Evolutionary conservation across 2,888 invertebrate genomes (phyloP).

Genomic region (Alviniconcha strummeri): DNA sequence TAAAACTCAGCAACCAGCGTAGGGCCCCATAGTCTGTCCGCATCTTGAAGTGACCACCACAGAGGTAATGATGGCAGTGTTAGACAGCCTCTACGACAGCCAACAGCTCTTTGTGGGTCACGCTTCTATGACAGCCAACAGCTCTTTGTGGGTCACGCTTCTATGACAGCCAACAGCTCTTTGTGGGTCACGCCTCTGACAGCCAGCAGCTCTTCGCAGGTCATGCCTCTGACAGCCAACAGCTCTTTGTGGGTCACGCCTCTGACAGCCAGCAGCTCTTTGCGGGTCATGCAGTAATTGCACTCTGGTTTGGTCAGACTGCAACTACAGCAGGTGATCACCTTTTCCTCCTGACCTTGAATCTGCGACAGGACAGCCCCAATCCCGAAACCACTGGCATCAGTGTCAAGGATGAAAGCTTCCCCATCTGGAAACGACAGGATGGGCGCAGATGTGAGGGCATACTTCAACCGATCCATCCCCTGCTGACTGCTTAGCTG

Average conservation of each 20-base stretch:
- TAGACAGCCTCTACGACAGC: not conserved
- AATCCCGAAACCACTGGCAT: slow-evolving; percentile 10
- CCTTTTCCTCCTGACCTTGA: not conserved
- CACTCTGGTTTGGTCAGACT: slow-evolving; percentile 8
- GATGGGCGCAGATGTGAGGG: slow-evolving; percentile 14
- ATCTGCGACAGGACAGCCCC: slow-evolving; percentile 23
- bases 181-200: too few relatives aligned
- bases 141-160: not conserved
- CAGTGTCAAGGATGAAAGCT: slow-evolving; percentile 32
- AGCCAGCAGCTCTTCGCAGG: not conserved
- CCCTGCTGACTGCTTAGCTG: slow-evolving; percentile 14
- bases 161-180: slow-evolving; percentile 15
- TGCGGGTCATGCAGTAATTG: not conserved
- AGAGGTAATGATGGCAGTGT: slow-evolving; percentile 5
- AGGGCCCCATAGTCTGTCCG: slow-evolving; percentile 17
- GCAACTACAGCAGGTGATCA: slow-evolving; percentile 19
- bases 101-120: not conserved
- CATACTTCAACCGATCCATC: slow-evolving; percentile 25
- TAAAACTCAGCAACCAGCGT: slow-evolving; percentile 26
- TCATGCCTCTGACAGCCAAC: not conserved
- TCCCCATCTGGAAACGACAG: slow-evolving; percentile 33
- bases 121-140: not conserved
- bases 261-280: too few relatives aligned
- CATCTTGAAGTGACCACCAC: not conserved
- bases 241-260: not conserved